phyloP scores from a whole-genome alignment of 2,888 invertebrate genomes.

The Linyphia triangularis region DNA sequence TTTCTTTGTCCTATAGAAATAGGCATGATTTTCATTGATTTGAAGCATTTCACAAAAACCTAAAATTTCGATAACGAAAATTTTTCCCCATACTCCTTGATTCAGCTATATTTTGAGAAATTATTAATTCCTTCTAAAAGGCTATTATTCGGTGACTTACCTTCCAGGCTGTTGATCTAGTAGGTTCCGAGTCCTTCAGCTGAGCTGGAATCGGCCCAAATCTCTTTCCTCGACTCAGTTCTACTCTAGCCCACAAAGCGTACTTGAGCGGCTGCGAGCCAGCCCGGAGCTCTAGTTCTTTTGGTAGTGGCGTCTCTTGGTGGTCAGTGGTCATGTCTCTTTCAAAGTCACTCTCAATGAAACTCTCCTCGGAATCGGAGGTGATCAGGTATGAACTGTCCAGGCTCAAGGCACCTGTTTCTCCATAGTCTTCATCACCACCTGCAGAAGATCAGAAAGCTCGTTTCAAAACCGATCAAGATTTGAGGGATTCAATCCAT shows the following conservation, averaged over 20 bases:
- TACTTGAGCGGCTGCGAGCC: constrained; percentile 54
- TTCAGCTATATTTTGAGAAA: too few relatives aligned
- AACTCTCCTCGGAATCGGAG: constrained; percentile 50
- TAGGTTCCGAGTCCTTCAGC: constrained; percentile 57
- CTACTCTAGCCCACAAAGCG: constrained; percentile 59
- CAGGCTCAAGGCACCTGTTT: constrained; percentile 34
- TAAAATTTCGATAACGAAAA: background rate
- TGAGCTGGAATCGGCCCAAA: constrained; percentile 73
- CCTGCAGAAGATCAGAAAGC: constrained; percentile 34
- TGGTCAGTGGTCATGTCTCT: constrained; percentile 50
- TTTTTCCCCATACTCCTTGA: background rate
- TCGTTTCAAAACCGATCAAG: too few relatives aligned
- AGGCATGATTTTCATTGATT: too few relatives aligned
- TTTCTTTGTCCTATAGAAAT: too few relatives aligned
- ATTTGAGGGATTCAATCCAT: too few relatives aligned
- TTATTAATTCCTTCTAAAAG: too few relatives aligned
- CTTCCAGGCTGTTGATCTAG: constrained; percentile 60
- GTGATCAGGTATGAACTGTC: constrained; percentile 55
- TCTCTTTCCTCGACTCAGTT: constrained; percentile 51
- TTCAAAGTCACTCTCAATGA: constrained; percentile 10
- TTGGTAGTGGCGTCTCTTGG: constrained; percentile 53
- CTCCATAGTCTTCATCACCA: constrained; percentile 66
- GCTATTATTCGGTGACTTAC: constrained; percentile 29
- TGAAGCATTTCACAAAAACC: too few relatives aligned
- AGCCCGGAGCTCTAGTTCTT: constrained; percentile 66